phyloP scores from a whole-genome alignment of 1,140 invertebrate species.

The Drosophila rhopaloa region DNA sequence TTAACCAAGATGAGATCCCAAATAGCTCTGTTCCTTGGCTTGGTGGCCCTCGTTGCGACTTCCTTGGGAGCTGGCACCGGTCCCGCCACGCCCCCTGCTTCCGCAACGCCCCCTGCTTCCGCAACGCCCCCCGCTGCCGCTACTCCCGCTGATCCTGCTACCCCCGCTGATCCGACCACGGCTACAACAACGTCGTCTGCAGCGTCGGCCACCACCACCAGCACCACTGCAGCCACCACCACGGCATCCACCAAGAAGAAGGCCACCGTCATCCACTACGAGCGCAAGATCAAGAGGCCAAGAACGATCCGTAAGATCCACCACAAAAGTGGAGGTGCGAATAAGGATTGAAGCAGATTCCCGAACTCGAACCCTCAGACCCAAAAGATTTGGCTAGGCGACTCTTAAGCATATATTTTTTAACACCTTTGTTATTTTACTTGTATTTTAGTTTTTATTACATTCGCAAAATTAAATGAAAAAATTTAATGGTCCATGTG shows the following conservation, averaged over 20 bases:
- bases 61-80: not conserved
- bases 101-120: not conserved
- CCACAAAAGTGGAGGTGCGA: not conserved
- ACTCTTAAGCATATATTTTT: not conserved
- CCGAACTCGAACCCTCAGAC: too few species aligned
- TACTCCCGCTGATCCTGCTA: not conserved
- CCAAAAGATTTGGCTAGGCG: too few species aligned
- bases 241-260: not conserved
- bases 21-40: not conserved
- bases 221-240: not conserved
- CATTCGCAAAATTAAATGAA: not conserved
- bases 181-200: not conserved
- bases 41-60: not conserved
- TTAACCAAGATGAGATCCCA: constrained; percentile 10
- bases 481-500: too few species aligned
- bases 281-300: not conserved
- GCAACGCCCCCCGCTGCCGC: not conserved
- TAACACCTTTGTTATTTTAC: not conserved
- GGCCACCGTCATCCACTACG: not conserved
- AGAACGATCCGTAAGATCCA: not conserved
- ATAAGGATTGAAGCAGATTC: not conserved
- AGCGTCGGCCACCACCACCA: not conserved
- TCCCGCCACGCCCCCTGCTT: not conserved
- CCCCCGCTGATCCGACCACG: not conserved
- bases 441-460: not conserved